Base-by-base conservation (phyloP, 2,797 vertebrate genomes). In the Emydoidea blandingii region DNA sequence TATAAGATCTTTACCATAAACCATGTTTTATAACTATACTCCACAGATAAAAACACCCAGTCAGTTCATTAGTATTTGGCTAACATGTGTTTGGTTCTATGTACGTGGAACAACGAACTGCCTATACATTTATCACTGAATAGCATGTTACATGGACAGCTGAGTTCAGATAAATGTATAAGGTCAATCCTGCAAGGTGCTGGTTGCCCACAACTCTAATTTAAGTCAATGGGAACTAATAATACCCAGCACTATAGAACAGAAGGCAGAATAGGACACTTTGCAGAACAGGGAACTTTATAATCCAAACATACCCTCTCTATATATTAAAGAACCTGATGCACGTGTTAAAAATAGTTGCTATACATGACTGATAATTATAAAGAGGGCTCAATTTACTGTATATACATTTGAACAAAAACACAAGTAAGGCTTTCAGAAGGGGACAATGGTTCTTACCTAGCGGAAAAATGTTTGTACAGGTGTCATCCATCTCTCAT, bases 271-370 rank as follows among this genome's bases (percentile, higher is more conserved):
- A 29, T 81, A 72, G 68, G n/a, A 86, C 12, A 16, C 12, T 83
- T 86, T 18, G 5, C 23, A 34, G 19, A 82, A 65, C 27, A 50
- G 18, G 72, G 74, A 47, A 83, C 12, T 2, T 74, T 65, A 54
- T 53, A 87, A 41, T 23, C 44, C 62, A 87, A 50, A 29, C 29
- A 76, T 59, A 80, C 8, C 88, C 79, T 80, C 84, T 80, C 53
- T 79, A 9, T n/a, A 82, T 41, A 83, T 85, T 19, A 87, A 81
- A 92, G 78, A 93, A 84, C 87, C 53, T 53, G 12, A 96, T 97
- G n/a, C 6, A 84, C 4, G 34, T 56, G 29, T 53, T n/a, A 72
- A 56, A 91, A 97, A 97, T 85, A 74, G 62, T 56, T 76, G 54
- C 23, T 56, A 93, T 31, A 37, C 1, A 0, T 59, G 12, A 93